These are phyloP conservation scores for Zosterops pallidus DNA, from an alignment of 2,113 vertebrate genomes.

Conservation along the genomic window DNA sequence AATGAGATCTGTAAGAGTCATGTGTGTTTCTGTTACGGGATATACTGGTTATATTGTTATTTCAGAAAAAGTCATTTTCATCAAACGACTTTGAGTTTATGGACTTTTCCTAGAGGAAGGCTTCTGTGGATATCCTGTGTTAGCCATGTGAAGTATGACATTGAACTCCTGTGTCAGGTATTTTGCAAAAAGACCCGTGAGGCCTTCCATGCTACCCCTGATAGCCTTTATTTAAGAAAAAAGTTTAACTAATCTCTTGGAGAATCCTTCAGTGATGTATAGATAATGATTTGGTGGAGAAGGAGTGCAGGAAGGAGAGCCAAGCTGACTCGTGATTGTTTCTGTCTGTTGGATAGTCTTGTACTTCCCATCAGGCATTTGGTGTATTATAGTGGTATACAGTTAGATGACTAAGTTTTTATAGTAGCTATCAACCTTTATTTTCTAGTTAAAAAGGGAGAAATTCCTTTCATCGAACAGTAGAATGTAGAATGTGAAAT, in stretches of 20 bases:
- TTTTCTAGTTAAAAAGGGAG: conserved; percentile 5
- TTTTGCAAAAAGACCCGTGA: background rate
- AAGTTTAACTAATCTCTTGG: background rate
- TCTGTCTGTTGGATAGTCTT: background rate
- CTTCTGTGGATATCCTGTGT: background rate
- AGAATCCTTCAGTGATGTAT: background rate
- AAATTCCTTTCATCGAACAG: background rate
- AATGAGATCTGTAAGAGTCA: background rate
- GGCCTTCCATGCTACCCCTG: background rate
- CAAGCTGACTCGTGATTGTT: background rate
- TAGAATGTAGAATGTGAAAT: background rate
- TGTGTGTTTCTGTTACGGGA: background rate
- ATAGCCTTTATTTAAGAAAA: background rate
- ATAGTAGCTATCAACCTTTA: background rate
- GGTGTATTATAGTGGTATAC: background rate
- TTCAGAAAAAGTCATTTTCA: background rate
- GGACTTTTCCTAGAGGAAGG: background rate
- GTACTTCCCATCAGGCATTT: background rate
- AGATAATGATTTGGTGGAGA: background rate
- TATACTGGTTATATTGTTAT: background rate
- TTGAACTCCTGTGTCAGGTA: background rate
- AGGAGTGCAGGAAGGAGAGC: background rate
- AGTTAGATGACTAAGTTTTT: background rate
- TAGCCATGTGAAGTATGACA: background rate
- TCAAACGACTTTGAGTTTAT: background rate